Base-by-base conservation (phyloP, 2,888 invertebrate genomes). In the Dione juno region DNA sequence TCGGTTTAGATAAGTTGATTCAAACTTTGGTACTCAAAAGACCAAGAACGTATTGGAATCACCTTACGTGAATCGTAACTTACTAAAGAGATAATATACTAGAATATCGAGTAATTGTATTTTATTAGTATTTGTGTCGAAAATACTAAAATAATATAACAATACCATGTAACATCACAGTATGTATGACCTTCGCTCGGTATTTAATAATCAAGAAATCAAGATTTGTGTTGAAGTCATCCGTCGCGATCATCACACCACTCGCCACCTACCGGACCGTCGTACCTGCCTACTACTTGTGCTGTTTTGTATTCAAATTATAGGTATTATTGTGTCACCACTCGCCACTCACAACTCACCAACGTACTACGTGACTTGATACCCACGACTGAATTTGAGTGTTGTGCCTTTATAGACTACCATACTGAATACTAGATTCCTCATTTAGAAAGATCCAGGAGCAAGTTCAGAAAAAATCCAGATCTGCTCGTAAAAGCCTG, bases 1-100 rank as follows among this genome's bases (percentile, higher is more conserved):
- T 48, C 2, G 11, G 35, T 67, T 35, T 58, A 53, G 68, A 64
- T 57, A 64, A 48, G 28, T 43, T 40, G 54, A 57, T 28, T 48
- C 13, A 1, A 64, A 57, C 57, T 54, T 45, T 16, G 14, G 28
- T 45, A 40, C 64, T 11, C 16, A 28, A 28, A 28, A 28, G 28
- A 28, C n/a, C n/a, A n/a, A n/a, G n/a, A n/a, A n/a, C n/a, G n/a
- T n/a, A n/a, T n/a, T n/a, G n/a, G n/a, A n/a, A n/a, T n/a, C n/a
- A n/a, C n/a, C n/a, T n/a, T n/a, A n/a, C n/a, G n/a, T n/a, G n/a
- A n/a, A n/a, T n/a, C n/a, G n/a, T n/a, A n/a, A n/a, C n/a, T n/a
- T n/a, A n/a, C n/a, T n/a, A n/a, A n/a, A n/a, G n/a, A n/a, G n/a
- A n/a, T n/a, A n/a, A n/a, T n/a, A n/a, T n/a, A n/a, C n/a, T n/a